A percentile compares a stretch with the other conserved stretches of the same genome.
phyloP scores from a whole-genome alignment of 2,113 vertebrate genomes.

The Osmerus eperlanus region DNA sequence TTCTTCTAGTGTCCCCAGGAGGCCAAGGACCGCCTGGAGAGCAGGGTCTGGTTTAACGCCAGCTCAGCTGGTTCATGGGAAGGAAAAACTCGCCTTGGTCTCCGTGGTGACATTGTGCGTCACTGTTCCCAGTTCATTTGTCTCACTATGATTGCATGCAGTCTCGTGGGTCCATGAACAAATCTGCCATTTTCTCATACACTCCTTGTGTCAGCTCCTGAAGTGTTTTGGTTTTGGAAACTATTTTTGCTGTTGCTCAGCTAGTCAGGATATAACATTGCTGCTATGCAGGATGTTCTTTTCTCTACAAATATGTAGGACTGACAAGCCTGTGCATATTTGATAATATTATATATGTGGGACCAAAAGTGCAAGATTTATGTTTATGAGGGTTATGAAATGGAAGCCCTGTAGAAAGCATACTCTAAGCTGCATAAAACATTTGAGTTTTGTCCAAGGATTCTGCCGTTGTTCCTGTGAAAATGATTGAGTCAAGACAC shows the following conservation, averaged over 20 bases:
- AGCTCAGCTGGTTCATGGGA: not conserved
- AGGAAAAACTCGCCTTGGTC: conserved; percentile 7
- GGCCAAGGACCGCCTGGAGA: conserved; percentile 7
- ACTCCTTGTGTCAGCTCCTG: not conserved
- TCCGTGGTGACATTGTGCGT: not conserved
- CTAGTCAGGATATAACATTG: not conserved
- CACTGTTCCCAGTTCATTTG: conserved; percentile 3
- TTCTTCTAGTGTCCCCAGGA: conserved; percentile 1
- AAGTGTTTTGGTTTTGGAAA: not conserved
- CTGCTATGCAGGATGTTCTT: not conserved
- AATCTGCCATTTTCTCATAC: not conserved
- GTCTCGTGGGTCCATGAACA: not conserved
- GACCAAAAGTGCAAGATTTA: no score
- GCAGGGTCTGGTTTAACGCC: not conserved
- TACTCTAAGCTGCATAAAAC: no score
- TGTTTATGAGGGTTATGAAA: no score
- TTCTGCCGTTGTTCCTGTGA: no score
- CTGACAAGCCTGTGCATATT: no score
- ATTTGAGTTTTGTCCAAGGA: no score
- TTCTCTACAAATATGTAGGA: no score
- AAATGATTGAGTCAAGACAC: no score
- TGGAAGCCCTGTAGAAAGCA: no score
- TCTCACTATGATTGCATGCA: not conserved
- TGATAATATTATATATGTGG: no score
- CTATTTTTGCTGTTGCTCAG: not conserved